Percentiles rank a stretch among this genome's conserved stretches.
Evolutionary conservation across 1,140 invertebrate genomes (phyloP).

Genomic region (Hycleus phaleratus): DNA sequence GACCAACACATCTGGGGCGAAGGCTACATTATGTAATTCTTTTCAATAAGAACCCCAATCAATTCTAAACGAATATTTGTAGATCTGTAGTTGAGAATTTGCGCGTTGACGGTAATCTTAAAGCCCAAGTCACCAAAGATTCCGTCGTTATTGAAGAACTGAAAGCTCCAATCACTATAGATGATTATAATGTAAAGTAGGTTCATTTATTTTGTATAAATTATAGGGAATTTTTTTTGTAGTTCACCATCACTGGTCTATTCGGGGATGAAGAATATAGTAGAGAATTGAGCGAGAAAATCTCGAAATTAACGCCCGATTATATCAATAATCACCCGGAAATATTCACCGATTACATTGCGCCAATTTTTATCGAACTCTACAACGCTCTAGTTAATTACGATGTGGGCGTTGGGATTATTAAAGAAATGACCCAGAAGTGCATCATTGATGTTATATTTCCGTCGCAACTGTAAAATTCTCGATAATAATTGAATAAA

Average conservation of each 20-base stretch:
- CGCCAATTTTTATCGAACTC: not conserved
- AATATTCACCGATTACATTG: not conserved
- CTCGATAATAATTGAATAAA: too few relatives aligned
- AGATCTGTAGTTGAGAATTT: not conserved
- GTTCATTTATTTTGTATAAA: not conserved
- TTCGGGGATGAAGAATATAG: not conserved
- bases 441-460: not conserved
- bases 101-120: not conserved
- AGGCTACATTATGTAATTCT: not conserved
- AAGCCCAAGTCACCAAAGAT: not conserved
- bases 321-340: not conserved
- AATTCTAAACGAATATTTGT: not conserved
- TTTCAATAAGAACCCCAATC: not conserved
- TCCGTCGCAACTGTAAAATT: not conserved
- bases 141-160: not conserved
- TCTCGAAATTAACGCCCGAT: not conserved
- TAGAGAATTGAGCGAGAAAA: not conserved
- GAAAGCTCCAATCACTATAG: not conserved
- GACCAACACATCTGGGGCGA: not conserved
- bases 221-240: not conserved
- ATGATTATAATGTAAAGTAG: not conserved
- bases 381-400: not conserved
- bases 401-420: not conserved
- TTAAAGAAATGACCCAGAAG: not conserved
- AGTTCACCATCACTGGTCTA: not conserved